Evolutionary conservation across 1,140 invertebrate genomes (phyloP).

Genomic region (Battus philenor): DNA sequence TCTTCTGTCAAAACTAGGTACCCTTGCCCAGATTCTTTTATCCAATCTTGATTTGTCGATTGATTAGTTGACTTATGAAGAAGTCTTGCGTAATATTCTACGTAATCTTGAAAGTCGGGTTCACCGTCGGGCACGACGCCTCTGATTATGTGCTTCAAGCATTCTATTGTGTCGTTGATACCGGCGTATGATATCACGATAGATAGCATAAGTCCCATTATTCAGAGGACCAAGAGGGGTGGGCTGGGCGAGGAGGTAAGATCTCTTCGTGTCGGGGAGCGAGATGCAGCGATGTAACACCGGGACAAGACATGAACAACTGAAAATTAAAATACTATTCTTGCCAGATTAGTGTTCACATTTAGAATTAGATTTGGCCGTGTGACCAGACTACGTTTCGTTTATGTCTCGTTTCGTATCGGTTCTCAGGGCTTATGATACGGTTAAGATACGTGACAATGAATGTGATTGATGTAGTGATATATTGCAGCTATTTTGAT

Average conservation of each 20-base stretch:
- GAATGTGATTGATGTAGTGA: conserved; percentile 36
- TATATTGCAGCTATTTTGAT: conserved; percentile 27
- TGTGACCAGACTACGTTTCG: conserved; percentile 41
- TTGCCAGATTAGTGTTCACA: conserved; percentile 72
- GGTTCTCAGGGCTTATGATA: conserved; percentile 33
- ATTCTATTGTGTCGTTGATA: conserved; percentile 80
- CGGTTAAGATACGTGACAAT: conserved; percentile 34
- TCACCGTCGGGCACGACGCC: conserved; percentile 60
- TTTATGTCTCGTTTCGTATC: conserved; percentile 40
- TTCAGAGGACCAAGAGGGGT: conserved; percentile 36
- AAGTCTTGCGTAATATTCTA: conserved; percentile 57
- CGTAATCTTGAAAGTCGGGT: conserved; percentile 54
- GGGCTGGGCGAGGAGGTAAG: conserved; percentile 35
- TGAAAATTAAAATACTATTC: conserved; percentile 73
- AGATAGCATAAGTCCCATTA: conserved; percentile 83
- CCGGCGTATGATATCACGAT: conserved; percentile 84
- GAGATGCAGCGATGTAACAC: conserved; percentile 67
- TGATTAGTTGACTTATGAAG: conserved; percentile 46
- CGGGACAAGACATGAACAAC: conserved; percentile 72
- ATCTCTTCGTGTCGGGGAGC: conserved; percentile 36
- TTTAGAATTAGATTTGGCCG: conserved; percentile 66
- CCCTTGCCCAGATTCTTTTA: conserved; percentile 52
- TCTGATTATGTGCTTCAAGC: conserved; percentile 75
- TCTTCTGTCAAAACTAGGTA: conserved; percentile 65
- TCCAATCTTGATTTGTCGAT: conserved; percentile 47